phyloP scores from a whole-genome alignment of 2,113 vertebrate species.

The Eublepharis macularius region DNA sequence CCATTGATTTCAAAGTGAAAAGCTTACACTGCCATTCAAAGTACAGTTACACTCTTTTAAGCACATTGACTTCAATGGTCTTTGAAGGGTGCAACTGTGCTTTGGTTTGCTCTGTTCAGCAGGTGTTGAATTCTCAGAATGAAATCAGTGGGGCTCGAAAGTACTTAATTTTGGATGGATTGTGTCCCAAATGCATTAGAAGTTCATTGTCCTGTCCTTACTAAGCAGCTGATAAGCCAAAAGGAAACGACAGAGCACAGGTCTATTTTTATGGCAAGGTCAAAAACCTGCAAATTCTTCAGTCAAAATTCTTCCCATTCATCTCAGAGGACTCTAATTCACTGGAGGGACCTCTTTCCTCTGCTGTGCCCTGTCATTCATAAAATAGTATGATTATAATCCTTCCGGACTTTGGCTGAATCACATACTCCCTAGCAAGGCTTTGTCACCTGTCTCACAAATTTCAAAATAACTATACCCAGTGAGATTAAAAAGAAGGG shows the following conservation, averaged over 20 bases:
- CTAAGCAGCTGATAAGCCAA: neutral
- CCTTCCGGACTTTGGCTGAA: constrained; percentile 55
- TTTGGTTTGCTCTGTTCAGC: neutral
- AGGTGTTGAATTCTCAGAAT: neutral
- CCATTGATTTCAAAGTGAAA: neutral
- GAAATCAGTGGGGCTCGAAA: neutral
- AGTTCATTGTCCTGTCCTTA: neutral
- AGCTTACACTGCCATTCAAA: neutral
- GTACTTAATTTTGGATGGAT: neutral
- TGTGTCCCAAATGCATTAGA: neutral
- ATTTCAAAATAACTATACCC: constrained; percentile 72
- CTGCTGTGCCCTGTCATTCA: constrained; percentile 13
- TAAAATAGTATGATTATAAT: constrained; percentile 37
- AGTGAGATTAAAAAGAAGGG: constrained; percentile 71
- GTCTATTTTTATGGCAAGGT: neutral
- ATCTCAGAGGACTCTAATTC: neutral
- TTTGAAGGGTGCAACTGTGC: too few species aligned
- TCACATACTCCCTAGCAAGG: constrained; percentile 38
- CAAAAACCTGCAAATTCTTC: constrained; percentile 17
- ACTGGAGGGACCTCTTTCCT: neutral
- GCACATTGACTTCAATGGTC: neutral
- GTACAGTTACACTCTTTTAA: neutral
- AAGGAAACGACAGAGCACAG: neutral
- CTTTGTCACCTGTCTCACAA: constrained; percentile 52
- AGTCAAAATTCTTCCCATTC: neutral